A percentile compares a stretch with the other conserved stretches of the same genome.
Evolutionary conservation across 2,888 invertebrate species (phyloP).

Genomic region (Miltochrista miniata): DNA sequence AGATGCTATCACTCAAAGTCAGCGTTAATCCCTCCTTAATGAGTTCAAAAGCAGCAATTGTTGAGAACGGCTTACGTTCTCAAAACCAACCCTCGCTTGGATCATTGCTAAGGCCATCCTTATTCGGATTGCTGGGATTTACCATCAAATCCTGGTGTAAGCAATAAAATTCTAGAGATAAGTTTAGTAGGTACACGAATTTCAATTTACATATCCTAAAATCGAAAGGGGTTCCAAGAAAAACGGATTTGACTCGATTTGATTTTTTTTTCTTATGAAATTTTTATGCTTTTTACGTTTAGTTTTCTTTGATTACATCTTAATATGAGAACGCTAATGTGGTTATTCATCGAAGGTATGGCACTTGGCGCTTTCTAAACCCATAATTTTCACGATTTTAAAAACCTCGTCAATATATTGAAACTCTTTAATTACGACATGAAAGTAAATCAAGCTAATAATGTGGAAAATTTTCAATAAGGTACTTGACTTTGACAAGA

Average conservation of each 20-base stretch:
- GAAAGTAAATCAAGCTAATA: no score
- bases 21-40: conserved; percentile 73
- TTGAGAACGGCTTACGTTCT: conserved; percentile 51
- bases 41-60: conserved; percentile 76
- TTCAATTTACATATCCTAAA: conserved; percentile 4
- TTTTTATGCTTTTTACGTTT: neutral
- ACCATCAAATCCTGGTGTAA: conserved; percentile 9
- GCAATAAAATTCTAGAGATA: conserved; percentile 12
- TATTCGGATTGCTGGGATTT: conserved; percentile 20
- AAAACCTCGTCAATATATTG: no score
- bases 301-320: neutral
- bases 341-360: no score
- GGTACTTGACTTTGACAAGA: no score
- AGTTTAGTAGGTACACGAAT: conserved; percentile 9
- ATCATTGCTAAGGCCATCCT: conserved; percentile 18
- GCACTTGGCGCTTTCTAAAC: no score
- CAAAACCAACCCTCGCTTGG: conserved; percentile 36
- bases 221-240: neutral
- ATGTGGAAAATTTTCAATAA: no score
- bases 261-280: no score
- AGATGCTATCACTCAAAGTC: conserved; percentile 74
- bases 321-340: no score
- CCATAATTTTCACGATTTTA: no score
- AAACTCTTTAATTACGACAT: no score
- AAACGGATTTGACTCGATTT: neutral